Conservation (phyloP, 2,113 vertebrate genomes). For the Baryphthengus martii region DNA sequence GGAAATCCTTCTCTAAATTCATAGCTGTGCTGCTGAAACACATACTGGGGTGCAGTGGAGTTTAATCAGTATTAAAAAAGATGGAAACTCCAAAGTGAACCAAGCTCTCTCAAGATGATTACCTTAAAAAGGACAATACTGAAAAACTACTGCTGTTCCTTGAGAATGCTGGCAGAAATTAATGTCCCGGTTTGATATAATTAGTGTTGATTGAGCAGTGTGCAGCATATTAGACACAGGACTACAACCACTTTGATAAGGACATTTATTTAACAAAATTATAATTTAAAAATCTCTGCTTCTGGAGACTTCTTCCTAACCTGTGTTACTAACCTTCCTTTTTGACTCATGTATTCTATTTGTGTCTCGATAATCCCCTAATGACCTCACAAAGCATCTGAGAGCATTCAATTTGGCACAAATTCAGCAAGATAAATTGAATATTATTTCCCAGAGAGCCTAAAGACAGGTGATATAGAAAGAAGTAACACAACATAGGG, state of each 20-base stretch:
- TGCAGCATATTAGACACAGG: background rate
- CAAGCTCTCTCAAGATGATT: background rate
- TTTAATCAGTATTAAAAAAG: background rate
- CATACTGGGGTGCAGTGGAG: background rate
- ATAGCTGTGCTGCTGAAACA: slow-evolving; percentile 38
- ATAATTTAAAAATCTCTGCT: background rate
- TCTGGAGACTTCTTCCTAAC: background rate
- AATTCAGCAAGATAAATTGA: background rate
- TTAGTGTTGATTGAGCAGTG: background rate
- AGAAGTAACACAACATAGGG: background rate
- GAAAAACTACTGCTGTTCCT: background rate
- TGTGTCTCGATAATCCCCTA: background rate
- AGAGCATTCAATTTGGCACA: background rate
- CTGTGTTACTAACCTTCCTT: background rate
- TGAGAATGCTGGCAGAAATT: background rate
- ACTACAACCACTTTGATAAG: background rate
- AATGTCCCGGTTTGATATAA: background rate
- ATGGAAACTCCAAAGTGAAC: background rate
- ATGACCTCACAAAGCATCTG: background rate
- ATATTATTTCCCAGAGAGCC: background rate
- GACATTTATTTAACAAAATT: background rate
- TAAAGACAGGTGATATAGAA: background rate
- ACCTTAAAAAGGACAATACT: background rate
- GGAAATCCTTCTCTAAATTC: slow-evolving; percentile 64
- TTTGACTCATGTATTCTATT: background rate